These are phyloP conservation scores for Isaurus tuberculatus DNA, from an alignment of 92 coral and sea anemone species.

Conservation along the genomic window DNA sequence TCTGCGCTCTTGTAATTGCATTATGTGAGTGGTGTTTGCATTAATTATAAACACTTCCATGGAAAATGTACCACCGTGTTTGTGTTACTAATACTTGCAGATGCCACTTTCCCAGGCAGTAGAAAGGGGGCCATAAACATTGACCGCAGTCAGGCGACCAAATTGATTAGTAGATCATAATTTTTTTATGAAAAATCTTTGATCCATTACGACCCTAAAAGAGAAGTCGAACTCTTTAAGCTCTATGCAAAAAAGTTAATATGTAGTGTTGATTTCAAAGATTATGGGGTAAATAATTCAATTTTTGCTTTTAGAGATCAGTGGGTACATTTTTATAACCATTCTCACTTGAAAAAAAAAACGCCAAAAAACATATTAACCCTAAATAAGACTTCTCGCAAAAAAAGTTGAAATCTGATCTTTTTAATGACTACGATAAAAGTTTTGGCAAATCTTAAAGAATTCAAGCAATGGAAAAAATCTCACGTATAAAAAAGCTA, in stretches of 20 bases:
- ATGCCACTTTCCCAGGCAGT: conserved; percentile 81
- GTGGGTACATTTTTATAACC: conserved; percentile 23
- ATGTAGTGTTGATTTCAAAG: conserved; percentile 35
- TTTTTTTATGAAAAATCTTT: conserved; percentile 74
- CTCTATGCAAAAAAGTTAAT: conserved; percentile 45
- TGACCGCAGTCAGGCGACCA: conserved; percentile 59
- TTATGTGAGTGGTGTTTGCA: conserved; percentile 73
- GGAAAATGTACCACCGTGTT: conserved; percentile 80
- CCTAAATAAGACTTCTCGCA: background rate
- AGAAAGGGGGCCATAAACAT: conserved; percentile 59
- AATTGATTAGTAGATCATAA: conserved; percentile 74
- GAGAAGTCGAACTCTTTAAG: conserved; percentile 47
- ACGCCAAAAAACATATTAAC: background rate
- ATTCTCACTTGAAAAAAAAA: background rate
- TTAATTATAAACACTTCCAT: conserved; percentile 77
- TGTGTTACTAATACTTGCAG: conserved; percentile 68
- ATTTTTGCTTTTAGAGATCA: conserved; percentile 10
- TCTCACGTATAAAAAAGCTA: background rate
- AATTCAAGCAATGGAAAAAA: background rate
- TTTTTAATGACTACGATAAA: background rate
- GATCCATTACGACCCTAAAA: conserved; percentile 65
- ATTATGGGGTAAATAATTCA: conserved; percentile 9
- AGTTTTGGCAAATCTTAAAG: conserved; percentile 10
- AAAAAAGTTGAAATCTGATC: background rate
- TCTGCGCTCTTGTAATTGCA: conserved; percentile 53